Evolutionary conservation across 2,888 invertebrate species (phyloP), one percentile per base, ranked within the genome.

Genomic region (Zaprionus bogoriensis): DNA sequence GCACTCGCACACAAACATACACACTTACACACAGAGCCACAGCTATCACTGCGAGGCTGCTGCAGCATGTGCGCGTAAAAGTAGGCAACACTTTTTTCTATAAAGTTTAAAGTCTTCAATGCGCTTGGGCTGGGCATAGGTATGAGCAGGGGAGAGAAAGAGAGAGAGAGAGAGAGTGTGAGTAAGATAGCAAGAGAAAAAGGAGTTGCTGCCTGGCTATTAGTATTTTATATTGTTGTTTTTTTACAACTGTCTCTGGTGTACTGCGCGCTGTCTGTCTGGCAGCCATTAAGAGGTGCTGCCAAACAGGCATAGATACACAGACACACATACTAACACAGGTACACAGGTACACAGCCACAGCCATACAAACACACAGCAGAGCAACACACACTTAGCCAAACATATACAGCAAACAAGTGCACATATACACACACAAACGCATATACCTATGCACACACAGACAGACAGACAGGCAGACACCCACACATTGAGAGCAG

Each of bases 31-130:
- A 23, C 19, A 22, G 36, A 14, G 25, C 7, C 46, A n/a, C n/a
- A 5, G 12, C 12, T 14, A 19, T 44, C 19, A 30, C 48, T 30
- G 25, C 7, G 36, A 23, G 51, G 30, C 58, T 28, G 44, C 38
- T 52, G 52, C 54, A 23, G 25, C 61, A 44, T 22, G 6, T 17
- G 59, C 61, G 58, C 73, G 59, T 22, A 42, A 45, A 68, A 65
- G 46, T 51, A 68, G 70, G 79, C 61, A 67, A 74, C 19, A 36
- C 4, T 50, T 59, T 69, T 53, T 44, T 46, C 42, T 7, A 14
- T 17, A 23, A 17, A 14, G 36, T 36, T 10, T 7, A 9, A 12
- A 22, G 32, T 4, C 42, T 23, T 57, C 25, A 45, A 30, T 52
- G n/a, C 14, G 23, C 39, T 39, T 14, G 32, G 41, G 22, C 22